These are phyloP conservation scores for Halcyon chelicuti DNA, from an alignment of 2,797 vertebrate genomes.

Conservation along the genomic window DNA sequence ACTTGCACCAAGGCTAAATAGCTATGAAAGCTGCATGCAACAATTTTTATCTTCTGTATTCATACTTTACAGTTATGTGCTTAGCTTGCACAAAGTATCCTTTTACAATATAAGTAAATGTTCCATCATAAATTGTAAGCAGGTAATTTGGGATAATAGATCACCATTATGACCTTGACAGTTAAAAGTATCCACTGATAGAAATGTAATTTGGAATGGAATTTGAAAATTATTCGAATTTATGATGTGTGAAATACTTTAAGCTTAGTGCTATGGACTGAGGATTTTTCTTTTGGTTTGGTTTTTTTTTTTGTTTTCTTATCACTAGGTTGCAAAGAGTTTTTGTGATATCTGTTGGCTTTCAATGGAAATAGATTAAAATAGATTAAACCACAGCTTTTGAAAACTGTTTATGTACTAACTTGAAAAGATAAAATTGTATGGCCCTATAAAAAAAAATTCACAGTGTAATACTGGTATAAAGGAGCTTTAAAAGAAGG, in stretches of 20 bases:
- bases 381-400: not conserved
- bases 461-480: not conserved
- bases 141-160: not conserved
- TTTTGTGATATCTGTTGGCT: not conserved
- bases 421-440: not conserved
- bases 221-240: not conserved
- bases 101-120: not conserved
- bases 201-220: not conserved
- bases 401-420: not conserved
- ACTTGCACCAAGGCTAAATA: not conserved
- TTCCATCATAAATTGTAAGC: not conserved
- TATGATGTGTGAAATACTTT: not conserved
- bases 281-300: not conserved
- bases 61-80: not conserved
- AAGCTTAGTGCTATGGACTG: not conserved
- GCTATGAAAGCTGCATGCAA: not conserved
- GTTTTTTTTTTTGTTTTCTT: not conserved
- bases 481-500: not conserved
- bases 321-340: not conserved
- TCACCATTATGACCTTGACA: not conserved
- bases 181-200: not conserved
- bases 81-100: not conserved
- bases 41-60: not conserved
- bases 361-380: not conserved
- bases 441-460: not conserved